Conservation (phyloP, 2,113 vertebrate species). For the Sorex araneus region DNA sequence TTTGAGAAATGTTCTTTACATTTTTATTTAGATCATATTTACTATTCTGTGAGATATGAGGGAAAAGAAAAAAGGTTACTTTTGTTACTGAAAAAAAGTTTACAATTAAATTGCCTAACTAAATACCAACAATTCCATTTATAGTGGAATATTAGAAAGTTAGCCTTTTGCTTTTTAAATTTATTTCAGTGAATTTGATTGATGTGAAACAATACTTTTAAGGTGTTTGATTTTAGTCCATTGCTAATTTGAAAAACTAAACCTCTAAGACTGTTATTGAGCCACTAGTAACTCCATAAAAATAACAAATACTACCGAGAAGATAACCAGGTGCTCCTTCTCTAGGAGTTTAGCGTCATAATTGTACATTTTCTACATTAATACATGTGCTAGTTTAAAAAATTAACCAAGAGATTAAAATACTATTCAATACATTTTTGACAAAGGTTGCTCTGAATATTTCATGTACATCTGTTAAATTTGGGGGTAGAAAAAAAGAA, state of each 20-base stretch:
- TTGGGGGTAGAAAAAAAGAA: background rate
- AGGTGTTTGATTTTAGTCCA: background rate
- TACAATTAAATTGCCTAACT: background rate
- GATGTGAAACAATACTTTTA: background rate
- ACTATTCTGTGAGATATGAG: background rate
- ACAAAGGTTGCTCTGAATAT: slow-evolving; percentile 45
- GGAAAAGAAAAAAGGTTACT: background rate
- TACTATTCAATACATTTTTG: background rate
- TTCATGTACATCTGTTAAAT: slow-evolving; percentile 21
- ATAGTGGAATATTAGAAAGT: background rate
- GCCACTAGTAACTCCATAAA: background rate
- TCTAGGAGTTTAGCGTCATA: background rate
- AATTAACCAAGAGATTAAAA: background rate
- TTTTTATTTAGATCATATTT: background rate
- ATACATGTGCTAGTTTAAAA: background rate
- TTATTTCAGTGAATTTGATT: background rate
- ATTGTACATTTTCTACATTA: background rate
- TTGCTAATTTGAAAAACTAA: slow-evolving; percentile 34
- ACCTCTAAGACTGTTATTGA: background rate
- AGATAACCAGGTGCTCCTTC: background rate
- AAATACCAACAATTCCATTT: background rate
- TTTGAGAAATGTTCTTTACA: background rate
- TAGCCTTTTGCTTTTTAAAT: background rate
- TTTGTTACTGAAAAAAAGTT: too few species aligned
- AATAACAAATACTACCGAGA: background rate